Conservation (phyloP, 2,113 vertebrate species). For the Carassius carassius region DNA sequence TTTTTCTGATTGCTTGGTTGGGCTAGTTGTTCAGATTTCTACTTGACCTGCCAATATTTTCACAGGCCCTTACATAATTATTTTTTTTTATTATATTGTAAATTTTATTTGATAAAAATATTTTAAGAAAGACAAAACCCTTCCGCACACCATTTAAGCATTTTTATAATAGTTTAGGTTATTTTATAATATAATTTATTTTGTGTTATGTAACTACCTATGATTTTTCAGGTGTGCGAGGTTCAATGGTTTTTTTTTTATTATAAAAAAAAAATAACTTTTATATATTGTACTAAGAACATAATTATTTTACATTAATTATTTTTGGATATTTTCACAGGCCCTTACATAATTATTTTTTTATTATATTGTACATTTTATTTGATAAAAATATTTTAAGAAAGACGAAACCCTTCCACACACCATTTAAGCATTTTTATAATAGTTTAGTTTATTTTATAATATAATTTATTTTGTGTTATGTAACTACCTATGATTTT, state of each 20-base stretch:
- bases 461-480: background rate
- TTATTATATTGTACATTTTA: background rate
- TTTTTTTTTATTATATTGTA: background rate
- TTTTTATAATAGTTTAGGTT: too few relatives aligned
- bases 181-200: background rate
- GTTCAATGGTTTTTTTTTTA: background rate
- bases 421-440: too few relatives aligned
- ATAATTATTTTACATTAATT: background rate
- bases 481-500: background rate
- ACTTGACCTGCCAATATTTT: background rate
- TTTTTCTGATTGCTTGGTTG: background rate
- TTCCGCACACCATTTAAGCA: too few relatives aligned
- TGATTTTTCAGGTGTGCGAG: background rate
- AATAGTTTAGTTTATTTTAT: too few relatives aligned
- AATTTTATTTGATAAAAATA: background rate
- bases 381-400: background rate
- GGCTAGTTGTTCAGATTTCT: background rate
- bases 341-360: background rate
- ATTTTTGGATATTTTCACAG: too few relatives aligned
- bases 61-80: background rate
- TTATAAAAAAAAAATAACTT: too few relatives aligned
- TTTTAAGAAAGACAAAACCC: background rate
- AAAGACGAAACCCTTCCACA: background rate
- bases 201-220: background rate
- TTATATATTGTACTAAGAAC: background rate